Evolutionary conservation across 2,113 vertebrate species (phyloP).

Genomic region (Rostratula benghalensis): DNA sequence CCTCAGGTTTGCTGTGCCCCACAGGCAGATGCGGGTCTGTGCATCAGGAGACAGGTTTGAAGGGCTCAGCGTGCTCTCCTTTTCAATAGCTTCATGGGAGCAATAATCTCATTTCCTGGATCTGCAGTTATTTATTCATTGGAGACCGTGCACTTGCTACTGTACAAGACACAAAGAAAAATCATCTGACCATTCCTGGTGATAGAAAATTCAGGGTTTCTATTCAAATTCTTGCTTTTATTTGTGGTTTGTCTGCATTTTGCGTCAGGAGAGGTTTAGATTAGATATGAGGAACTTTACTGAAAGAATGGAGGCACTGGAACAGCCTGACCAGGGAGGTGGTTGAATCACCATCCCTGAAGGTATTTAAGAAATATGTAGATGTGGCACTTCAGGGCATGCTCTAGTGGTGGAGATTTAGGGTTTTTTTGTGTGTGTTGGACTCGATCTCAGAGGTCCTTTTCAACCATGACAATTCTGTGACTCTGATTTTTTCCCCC

Average conservation of each 20-base stretch:
- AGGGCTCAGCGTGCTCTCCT: neutral
- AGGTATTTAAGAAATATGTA: too few species aligned
- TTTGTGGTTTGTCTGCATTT: neutral
- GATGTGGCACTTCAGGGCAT: too few species aligned
- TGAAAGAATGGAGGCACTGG: too few species aligned
- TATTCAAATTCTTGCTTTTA: neutral
- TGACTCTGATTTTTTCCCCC: neutral
- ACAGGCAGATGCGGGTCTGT: neutral
- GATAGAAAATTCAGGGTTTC: conserved; percentile 6
- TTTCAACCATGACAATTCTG: too few species aligned
- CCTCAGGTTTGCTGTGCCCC: neutral
- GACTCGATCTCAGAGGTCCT: too few species aligned
- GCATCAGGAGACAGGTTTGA: neutral
- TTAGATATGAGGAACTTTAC: too few species aligned
- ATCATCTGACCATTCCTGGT: neutral
- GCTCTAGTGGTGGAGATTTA: too few species aligned
- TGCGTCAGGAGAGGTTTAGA: too few species aligned
- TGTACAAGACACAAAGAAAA: neutral
- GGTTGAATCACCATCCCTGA: too few species aligned
- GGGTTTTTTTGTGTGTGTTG: too few species aligned
- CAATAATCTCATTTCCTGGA: conserved; percentile 2
- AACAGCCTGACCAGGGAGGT: too few species aligned
- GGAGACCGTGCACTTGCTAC: neutral
- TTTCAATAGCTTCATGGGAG: neutral
- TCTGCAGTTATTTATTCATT: conserved; percentile 17